phyloP scores from a whole-genome alignment of 2,888 invertebrate species.

The Nomada ferruginata region DNA sequence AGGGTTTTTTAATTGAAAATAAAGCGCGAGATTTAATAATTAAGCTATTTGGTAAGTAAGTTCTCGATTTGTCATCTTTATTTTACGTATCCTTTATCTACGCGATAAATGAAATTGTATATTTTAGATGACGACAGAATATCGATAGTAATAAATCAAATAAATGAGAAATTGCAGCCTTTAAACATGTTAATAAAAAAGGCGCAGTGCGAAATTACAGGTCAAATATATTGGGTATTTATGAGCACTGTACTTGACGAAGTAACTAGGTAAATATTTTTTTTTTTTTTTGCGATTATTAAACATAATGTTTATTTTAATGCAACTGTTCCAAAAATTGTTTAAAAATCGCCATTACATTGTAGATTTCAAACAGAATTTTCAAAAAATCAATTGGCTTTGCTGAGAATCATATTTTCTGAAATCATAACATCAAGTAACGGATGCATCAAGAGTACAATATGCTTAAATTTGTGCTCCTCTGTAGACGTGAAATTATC shows the following conservation, averaged over 20 bases:
- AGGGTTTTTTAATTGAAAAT: constrained; percentile 68
- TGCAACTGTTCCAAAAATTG: not conserved
- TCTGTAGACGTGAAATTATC: constrained; percentile 66
- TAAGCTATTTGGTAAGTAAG: constrained; percentile 71
- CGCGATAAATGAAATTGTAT: constrained; percentile 5
- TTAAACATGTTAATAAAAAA: constrained; percentile 76
- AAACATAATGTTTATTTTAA: not conserved
- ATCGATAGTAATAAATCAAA: constrained; percentile 58
- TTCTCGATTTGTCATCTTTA: constrained; percentile 8
- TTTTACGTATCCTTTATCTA: not conserved
- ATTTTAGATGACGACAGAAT: constrained; percentile 68
- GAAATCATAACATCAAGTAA: constrained; percentile 74
- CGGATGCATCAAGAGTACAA: constrained; percentile 70
- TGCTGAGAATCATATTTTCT: constrained; percentile 74
- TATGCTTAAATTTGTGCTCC: constrained; percentile 74
- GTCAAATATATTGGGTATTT: constrained; percentile 77
- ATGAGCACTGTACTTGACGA: constrained; percentile 70
- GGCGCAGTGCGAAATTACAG: constrained; percentile 77
- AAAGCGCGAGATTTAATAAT: constrained; percentile 58
- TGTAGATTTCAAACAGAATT: constrained; percentile 74
- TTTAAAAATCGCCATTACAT: constrained; percentile 22
- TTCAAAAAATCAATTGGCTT: constrained; percentile 68
- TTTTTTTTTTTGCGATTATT: not conserved
- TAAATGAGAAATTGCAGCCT: constrained; percentile 74
- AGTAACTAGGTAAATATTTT: constrained; percentile 65